Evolutionary conservation across 2,797 vertebrate genomes (phyloP), one percentile per base, ranked within the genome.

Genomic region (Acrocephalus scirpaceus): DNA sequence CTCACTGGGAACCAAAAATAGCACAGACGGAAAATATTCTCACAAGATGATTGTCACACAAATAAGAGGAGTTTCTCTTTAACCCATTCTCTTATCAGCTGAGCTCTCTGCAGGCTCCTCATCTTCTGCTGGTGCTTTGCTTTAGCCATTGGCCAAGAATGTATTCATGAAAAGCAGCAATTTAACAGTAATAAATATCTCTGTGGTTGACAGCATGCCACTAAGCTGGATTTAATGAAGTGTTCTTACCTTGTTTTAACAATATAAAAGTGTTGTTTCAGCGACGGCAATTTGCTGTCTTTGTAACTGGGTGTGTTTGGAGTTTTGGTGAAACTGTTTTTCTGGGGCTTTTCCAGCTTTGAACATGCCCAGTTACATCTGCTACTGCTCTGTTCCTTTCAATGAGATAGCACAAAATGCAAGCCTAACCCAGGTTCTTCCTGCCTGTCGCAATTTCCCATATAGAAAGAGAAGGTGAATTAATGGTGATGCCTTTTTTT

Each of bases 1-100:
- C 90, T 94, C 88, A 72, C 86, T 90, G 74, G 72, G 64, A 96
- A 85, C 91, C 96, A 96, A 95, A 96, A 97, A 95, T 96, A 97
- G 96, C 94, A 69, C 93, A 95, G 95, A 90, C 10, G 1, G 95
- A 93, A 96, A 95, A 96, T 95, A 95, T 58, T 92, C 96, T 96
- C 74, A 69, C 60, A 86, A 91, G 94, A 93, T 92, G 95, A 95
- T 90, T 96, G 96, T 92, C 94, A 93, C 83, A 95, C 71, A 94
- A 96, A 92, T 90, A 96, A 92, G 90, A 92, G 87, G 74, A 74
- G 71, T 74, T 95, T 95, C 90, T 94, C 61, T 94, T 96, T 96
- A 96, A 96, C 96, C 86, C 91, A 38, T 96, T 96, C 95, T 95
- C 61, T 95, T 95, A 92, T 85, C 90, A 93, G 74, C 83, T 74